Percentiles rank a stretch among this genome's conserved stretches.
phyloP scores from a whole-genome alignment of 2,888 invertebrate genomes.

The Sinopyrophorus schimmeli region DNA sequence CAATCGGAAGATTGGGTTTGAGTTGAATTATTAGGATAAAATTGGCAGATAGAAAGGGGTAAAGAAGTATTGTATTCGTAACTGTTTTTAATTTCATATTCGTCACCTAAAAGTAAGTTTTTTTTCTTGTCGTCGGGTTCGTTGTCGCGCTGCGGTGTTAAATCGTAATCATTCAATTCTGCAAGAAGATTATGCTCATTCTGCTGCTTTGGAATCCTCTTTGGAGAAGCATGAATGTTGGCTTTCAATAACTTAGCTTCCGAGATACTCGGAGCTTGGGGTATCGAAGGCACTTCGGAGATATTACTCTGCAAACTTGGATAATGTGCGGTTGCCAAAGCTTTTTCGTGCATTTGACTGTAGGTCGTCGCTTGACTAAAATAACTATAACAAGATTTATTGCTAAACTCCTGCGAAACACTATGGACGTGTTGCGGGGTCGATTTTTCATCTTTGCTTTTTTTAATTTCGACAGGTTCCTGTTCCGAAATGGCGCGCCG shows the following conservation, averaged over 20 bases:
- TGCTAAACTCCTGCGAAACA: too few relatives aligned
- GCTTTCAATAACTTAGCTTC: not conserved
- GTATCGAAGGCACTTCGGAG: not conserved
- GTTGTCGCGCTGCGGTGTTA: conserved; percentile 25
- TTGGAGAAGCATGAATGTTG: not conserved
- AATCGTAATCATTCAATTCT: conserved; percentile 23
- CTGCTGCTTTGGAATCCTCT: not conserved
- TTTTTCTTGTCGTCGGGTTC: conserved; percentile 3
- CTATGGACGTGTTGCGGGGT: too few relatives aligned
- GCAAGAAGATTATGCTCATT: too few relatives aligned
- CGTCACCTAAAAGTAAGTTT: conserved; percentile 23
- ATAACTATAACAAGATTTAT: too few relatives aligned
- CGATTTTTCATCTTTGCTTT: too few relatives aligned
- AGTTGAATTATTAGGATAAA: conserved; percentile 26
- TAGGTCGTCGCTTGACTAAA: conserved; percentile 5
- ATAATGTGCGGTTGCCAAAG: not conserved
- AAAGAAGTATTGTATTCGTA: conserved; percentile 9
- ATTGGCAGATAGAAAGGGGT: conserved; percentile 18
- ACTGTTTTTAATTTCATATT: conserved; percentile 21
- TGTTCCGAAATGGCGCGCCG: too few relatives aligned
- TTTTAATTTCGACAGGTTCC: too few relatives aligned
- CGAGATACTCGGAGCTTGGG: not conserved
- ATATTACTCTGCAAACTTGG: not conserved
- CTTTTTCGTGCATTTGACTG: conserved; percentile 5
- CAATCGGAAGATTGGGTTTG: conserved; percentile 28